Base-by-base conservation (phyloP, 35 echinoderm and acorn worm genomes). In the Apostichopus parvimensis region DNA sequence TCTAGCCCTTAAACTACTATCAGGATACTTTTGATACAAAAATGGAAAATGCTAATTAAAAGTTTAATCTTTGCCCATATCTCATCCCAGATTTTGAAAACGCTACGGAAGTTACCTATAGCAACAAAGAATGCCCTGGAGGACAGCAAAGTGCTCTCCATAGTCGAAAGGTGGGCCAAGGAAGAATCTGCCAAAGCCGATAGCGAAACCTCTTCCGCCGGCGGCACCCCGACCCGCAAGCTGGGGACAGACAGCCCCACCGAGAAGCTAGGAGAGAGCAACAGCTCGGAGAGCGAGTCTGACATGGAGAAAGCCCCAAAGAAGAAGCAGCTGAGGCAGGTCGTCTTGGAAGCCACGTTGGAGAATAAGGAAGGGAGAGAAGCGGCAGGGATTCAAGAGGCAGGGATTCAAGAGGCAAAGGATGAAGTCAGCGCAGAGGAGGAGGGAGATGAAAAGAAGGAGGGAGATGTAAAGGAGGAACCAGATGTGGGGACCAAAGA, bases 121-220 rank as follows among this genome's bases (percentile, higher is more conserved):
- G 91, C 97, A 5, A 93, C 95, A n/a, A 99, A 95, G 73, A 99
- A 95, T 95, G 95, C 95, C 20, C 76, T 99, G 52, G 97, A 99
- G 53, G 97, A 99, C 52, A 99, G 97, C 77, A 96, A 95, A 77
- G 95, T 99, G 15, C 87, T 93, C 20, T 80, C 91, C 24, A 93
- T 99, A 9, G 94, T 99, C 8, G 95, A 96, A 66, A 91, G 88
- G 57, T 99, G 97, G 97, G 91, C 97, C 12, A 94, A 94, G 34
- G 92, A 92, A 53, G 88, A 87, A 79, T 57, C 70, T 61, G 54
- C 56, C 28, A 94, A 96, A 77, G 57, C 77, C 73, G 95, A 96
- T 9, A 91, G 80, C 55, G 97, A 99, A 24, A 85, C 93, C 23
- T 99, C 97, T 20, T 96, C 95, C 90, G 95, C 95, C 25, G 95